Evolutionary conservation across 1,140 invertebrate species (phyloP), one percentile per base, ranked within the genome.

Genomic region (Geopemphigus sp.): DNA sequence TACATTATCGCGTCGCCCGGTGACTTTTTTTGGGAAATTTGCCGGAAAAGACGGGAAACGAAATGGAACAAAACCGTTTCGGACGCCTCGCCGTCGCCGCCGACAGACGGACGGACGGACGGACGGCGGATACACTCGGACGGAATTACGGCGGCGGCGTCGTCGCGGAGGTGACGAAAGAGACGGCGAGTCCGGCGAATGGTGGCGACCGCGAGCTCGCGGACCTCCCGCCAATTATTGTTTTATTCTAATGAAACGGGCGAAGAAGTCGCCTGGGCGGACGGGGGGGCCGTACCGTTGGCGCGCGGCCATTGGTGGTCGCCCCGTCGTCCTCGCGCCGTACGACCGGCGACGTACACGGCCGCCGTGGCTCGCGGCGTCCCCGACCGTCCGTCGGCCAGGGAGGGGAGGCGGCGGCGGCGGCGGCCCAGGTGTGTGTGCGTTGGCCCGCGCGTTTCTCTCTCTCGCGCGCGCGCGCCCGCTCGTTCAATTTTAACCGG

Each of bases 171-270:
- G 45, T 15, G 22, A 14, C 47, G 22, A 32, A 47, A 47, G 22
- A 47, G 50, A 70, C 63, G 19, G 63, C 47, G 64, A n/a, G 29
- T 5, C n/a, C 39, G 26, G 26, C 68, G 68, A 72, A 72, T 72
- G 68, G 68, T 54, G 50, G 68, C 47, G 50, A 68, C 66, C 68
- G 68, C 24, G 68, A 29, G 47, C 26, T 29, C 68, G 68, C 68
- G 68, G 68, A 72, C 68, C 68, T 72, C 68, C 68, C 68, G 68
- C 68, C 68, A 78, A 78, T 78, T 78, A 78, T 78, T 47, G 39
- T 61, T 61, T 61, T 78, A 78, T 78, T 78, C 74, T 78, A 78
- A 78, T 78, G 74, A 78, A 54, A 59, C 72, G n/a, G n/a, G 72
- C 56, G n/a, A 78, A 78, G 72, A 78, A 61, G 56, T 61, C 32